Evolutionary conservation across 2,888 invertebrate species (phyloP).

Genomic region (Melanostoma mellinum): DNA sequence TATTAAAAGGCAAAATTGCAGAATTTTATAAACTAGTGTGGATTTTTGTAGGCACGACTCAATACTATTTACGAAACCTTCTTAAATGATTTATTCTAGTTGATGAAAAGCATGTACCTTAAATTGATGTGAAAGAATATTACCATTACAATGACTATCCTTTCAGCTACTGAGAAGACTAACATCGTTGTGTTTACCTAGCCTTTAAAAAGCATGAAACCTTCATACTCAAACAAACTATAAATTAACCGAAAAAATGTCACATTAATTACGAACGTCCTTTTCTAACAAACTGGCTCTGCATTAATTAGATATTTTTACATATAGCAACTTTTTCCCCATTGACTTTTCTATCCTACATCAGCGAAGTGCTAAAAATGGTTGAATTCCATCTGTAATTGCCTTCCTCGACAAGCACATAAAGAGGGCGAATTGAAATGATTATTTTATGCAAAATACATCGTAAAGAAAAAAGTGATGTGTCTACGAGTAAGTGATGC

Average conservation of each 20-base stretch:
- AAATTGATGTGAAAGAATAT: too few relatives aligned
- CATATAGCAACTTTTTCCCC: conserved; percentile 49
- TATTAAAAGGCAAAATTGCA: too few relatives aligned
- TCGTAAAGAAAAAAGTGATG: conserved; percentile 28
- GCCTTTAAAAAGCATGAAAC: conserved; percentile 62
- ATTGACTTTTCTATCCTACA: conserved; percentile 50
- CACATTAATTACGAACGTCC: conserved; percentile 71
- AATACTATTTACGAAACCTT: too few relatives aligned
- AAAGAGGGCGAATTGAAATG: conserved; percentile 67
- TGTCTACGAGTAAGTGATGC: conserved; percentile 42
- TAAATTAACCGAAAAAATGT: conserved; percentile 61
- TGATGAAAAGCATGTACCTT: too few relatives aligned
- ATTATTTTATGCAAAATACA: conserved; percentile 65
- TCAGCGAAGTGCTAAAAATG: conserved; percentile 29
- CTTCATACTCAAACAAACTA: conserved; percentile 60
- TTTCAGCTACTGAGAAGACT: too few relatives aligned
- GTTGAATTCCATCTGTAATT: conserved; percentile 53
- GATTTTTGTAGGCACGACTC: too few relatives aligned
- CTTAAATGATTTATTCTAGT: too few relatives aligned
- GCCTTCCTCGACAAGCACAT: conserved; percentile 62
- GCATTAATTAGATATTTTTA: conserved; percentile 65
- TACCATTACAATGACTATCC: background rate
- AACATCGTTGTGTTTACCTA: conserved; percentile 49
- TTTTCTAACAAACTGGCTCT: conserved; percentile 55
- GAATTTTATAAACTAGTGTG: too few relatives aligned